These are phyloP conservation scores for Garra rufa DNA, from an alignment of 2,113 vertebrate species.

Conservation along the genomic window DNA sequence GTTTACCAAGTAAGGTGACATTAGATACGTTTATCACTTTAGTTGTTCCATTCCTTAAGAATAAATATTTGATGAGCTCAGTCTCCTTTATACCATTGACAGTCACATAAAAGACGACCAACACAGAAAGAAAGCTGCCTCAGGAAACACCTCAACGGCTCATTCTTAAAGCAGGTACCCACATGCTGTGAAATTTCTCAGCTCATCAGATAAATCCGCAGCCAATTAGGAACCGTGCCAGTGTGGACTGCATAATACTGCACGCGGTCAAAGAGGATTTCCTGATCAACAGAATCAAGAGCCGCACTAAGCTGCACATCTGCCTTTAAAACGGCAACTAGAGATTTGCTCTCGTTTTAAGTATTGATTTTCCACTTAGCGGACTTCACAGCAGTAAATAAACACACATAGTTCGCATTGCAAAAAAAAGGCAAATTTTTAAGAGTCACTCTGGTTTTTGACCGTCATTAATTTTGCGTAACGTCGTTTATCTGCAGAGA, in stretches of 20 bases:
- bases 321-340: background rate
- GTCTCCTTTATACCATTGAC: background rate
- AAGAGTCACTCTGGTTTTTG: background rate
- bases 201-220: background rate
- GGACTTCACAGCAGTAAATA: background rate
- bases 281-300: background rate
- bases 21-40: background rate
- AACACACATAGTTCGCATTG: background rate
- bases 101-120: background rate
- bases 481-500: background rate
- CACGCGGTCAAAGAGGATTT: background rate
- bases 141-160: background rate
- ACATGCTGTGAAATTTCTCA: slow-evolving; percentile 6
- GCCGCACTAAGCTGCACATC: background rate
- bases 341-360: background rate
- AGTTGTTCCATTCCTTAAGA: background rate
- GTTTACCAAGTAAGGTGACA: background rate
- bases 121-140: background rate
- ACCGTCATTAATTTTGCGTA: background rate
- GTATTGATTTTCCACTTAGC: slow-evolving; percentile 11
- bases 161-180: background rate
- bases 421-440: background rate
- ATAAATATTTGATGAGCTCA: slow-evolving; percentile 15
- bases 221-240: slow-evolving; percentile 14
- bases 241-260: background rate